Evolutionary conservation across 2,113 vertebrate genomes (phyloP).

Genomic region (Ammodytes marinus): DNA sequence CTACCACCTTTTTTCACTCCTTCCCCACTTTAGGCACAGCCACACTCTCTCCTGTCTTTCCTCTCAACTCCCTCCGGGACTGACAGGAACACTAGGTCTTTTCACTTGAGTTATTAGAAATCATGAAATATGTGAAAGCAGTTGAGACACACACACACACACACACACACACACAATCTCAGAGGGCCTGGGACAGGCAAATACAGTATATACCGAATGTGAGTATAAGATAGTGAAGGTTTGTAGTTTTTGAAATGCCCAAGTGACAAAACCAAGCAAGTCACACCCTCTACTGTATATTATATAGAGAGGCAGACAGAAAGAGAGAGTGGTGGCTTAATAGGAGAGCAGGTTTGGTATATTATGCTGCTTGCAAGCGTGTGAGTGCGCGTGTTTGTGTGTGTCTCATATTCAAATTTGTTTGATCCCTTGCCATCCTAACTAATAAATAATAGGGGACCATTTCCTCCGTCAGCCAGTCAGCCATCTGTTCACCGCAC

Average conservation of each 20-base stretch:
- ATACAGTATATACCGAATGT: too few relatives aligned
- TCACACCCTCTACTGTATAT: background rate
- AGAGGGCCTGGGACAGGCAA: too few relatives aligned
- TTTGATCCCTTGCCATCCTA: constrained; percentile 45
- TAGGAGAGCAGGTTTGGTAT: background rate
- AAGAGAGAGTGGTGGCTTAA: background rate
- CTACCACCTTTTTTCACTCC: background rate
- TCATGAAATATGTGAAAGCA: background rate
- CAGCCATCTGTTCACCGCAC: constrained; percentile 51
- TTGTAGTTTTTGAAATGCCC: too few relatives aligned
- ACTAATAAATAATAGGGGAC: constrained; percentile 57
- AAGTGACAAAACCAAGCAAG: too few relatives aligned
- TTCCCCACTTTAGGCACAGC: background rate
- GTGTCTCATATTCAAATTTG: constrained; percentile 34
- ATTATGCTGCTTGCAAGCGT: constrained; percentile 10
- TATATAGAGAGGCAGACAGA: background rate
- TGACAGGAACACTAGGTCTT: background rate
- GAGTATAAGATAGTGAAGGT: too few relatives aligned
- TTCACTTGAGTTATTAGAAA: constrained; percentile 5
- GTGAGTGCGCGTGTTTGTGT: constrained; percentile 2
- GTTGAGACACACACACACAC: background rate
- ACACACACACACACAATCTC: constrained; percentile 6
- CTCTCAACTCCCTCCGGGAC: background rate
- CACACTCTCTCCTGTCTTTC: background rate
- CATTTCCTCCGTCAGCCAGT: constrained; percentile 49